Evolutionary conservation across 2,888 invertebrate genomes (phyloP), one percentile per base, ranked within the genome.

Genomic region (Campoplex nolae): DNA sequence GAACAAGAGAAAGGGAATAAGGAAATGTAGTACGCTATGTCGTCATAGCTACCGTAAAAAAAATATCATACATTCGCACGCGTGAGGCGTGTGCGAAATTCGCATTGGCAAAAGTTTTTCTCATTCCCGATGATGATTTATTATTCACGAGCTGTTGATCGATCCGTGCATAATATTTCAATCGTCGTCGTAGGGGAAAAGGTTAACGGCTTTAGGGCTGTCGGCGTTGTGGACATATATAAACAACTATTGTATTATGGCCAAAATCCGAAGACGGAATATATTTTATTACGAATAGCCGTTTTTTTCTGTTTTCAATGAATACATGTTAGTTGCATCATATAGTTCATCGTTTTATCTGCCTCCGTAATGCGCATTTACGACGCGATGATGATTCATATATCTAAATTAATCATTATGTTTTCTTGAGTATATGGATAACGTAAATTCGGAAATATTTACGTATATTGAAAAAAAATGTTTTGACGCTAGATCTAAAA

Each of bases 111-210:
- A 38, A 84, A 70, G 74, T 80, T 75, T 62, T 62, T 51, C 67
- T 58, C 13, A 11, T 58, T 28, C 62, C 1, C 68, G n/a, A 51
- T 23, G 2, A 88, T 88, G 6, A 88, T 62, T 88, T 73, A 86
- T 88, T 86, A 86, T 88, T 86, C 71, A 88, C 35, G 74, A 71
- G 51, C 76, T 80, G 73, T 85, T 81, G 88, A 84, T 86, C 84
- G 79, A 80, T 70, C 83, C 54, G 32, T 32, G 32, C 32, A 62
- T 62, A 32, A 7, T 13, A 45, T 56, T 28, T 54, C 42, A 13
- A 18, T 28, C 16, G 18, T 51, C 42, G 68, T 7, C 23, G 28
- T 48, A 38, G 28, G 35, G 16, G 62, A 18, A 78, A 54, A 78
- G 77, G 77, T 78, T 16, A 54, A 68, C 68, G 68, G 23, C 38